Evolutionary conservation across 1,140 invertebrate genomes (phyloP).

Genomic region (Adoxophyes honmai): DNA sequence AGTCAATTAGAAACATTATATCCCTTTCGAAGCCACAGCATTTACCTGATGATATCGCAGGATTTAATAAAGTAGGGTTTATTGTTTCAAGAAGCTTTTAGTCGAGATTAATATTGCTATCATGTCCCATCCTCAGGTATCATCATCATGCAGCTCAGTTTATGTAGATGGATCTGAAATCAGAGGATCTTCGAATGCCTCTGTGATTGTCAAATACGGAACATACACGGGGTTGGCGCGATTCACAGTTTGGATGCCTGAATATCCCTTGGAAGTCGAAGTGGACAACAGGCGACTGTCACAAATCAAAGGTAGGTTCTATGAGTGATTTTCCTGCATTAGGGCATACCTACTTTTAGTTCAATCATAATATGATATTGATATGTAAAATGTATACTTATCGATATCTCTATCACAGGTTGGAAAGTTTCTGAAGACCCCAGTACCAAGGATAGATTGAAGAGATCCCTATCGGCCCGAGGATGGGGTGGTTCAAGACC

Average conservation of each 20-base stretch:
- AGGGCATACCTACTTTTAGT: too few species aligned
- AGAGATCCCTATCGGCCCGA: slow-evolving; percentile 78
- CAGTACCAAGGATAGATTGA: slow-evolving; percentile 75
- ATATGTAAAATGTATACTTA: too few species aligned
- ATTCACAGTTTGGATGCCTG: slow-evolving; percentile 98
- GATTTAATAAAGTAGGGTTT: not conserved
- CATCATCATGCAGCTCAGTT: slow-evolving; percentile 96
- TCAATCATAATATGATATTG: too few species aligned
- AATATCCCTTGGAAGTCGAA: slow-evolving; percentile 93
- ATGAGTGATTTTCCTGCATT: slow-evolving; percentile 25
- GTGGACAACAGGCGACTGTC: slow-evolving; percentile 93
- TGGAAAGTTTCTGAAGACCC: slow-evolving; percentile 90
- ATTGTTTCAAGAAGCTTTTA: too few species aligned
- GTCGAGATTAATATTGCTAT: too few species aligned
- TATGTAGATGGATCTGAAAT: slow-evolving; percentile 98
- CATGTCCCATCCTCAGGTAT: slow-evolving; percentile 82
- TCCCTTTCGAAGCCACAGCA: not conserved
- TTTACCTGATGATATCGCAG: not conserved
- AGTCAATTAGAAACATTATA: not conserved
- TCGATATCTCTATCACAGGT: slow-evolving; percentile 44
- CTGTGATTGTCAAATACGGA: slow-evolving; percentile 95
- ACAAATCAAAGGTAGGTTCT: slow-evolving; percentile 86
- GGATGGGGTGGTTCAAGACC: slow-evolving; percentile 65
- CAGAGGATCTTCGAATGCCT: slow-evolving; percentile 95
- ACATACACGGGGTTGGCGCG: slow-evolving; percentile 91